Evolutionary conservation across 2,797 vertebrate species (phyloP).

Genomic region (Pipistrellus pipistrellus): DNA sequence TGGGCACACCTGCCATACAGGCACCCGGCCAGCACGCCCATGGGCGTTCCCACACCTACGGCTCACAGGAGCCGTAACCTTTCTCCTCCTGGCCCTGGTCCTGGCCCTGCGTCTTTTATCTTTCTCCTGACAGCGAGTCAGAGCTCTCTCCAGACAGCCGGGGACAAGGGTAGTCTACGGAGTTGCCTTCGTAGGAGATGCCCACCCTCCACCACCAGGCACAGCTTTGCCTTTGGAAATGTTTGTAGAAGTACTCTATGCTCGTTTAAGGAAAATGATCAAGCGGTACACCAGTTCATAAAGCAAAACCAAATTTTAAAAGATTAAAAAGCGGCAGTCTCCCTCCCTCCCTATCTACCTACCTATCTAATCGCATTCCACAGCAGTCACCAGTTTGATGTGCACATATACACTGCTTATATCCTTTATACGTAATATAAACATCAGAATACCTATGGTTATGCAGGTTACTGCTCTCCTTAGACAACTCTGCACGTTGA

Average conservation of each 20-base stretch:
- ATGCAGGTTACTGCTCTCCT: neutral
- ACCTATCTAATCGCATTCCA: neutral
- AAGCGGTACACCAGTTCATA: neutral
- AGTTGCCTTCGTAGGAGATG: neutral
- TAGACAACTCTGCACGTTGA: neutral
- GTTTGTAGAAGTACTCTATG: neutral
- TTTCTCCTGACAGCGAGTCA: neutral
- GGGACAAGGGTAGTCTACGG: neutral
- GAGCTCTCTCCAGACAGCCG: neutral
- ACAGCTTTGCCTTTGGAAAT: constrained; percentile 23
- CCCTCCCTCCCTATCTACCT: neutral
- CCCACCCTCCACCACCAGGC: neutral
- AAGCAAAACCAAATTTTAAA: neutral
- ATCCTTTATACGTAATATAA: neutral
- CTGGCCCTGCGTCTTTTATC: neutral
- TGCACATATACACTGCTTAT: neutral
- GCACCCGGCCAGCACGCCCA: accelerated
- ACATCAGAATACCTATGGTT: neutral
- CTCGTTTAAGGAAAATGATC: neutral
- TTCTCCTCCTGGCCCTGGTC: neutral
- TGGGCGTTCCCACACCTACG: accelerated
- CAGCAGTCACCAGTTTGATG: neutral
- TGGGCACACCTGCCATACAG: neutral
- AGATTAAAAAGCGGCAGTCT: neutral
- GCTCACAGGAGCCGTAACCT: neutral